Evolutionary conservation across 92 coral and sea anemone genomes (phyloP).

Genomic region (Plumapathes pennacea): DNA sequence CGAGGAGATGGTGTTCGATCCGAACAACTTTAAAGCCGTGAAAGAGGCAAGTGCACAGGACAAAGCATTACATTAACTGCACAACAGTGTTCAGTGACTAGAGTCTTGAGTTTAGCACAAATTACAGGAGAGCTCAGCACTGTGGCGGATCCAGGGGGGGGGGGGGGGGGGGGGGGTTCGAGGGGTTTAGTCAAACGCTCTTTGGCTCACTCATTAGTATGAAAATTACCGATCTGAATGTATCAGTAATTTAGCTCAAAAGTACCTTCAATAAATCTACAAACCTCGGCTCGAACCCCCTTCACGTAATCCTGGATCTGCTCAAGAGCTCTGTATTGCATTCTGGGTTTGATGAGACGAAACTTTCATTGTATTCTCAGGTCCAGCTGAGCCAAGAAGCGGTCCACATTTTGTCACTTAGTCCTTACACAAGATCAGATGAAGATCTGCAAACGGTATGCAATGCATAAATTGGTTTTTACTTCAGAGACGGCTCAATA

Average conservation of each 20-base stretch:
- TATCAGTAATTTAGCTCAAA: too few species aligned
- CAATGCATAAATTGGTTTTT: not conserved
- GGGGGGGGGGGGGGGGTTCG: too few species aligned
- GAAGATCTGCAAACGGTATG: constrained; percentile 83
- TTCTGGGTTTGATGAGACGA: not conserved
- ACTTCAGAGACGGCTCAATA: too few species aligned
- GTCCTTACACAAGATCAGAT: constrained; percentile 74
- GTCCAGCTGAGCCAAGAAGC: constrained; percentile 83
- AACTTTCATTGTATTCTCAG: constrained; percentile 10
- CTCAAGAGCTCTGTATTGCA: not conserved
- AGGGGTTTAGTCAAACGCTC: too few species aligned
- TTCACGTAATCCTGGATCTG: too few species aligned
- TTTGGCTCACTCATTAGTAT: too few species aligned
- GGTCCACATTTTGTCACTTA: constrained; percentile 67
- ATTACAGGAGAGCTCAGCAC: too few species aligned
- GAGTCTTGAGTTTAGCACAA: not conserved
- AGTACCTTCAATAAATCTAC: too few species aligned
- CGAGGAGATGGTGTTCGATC: constrained; percentile 84
- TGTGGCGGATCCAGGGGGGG: too few species aligned
- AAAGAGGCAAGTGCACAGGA: constrained; percentile 58
- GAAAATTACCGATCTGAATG: too few species aligned
- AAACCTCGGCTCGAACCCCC: too few species aligned
- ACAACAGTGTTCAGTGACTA: not conserved
- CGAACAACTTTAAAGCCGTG: constrained; percentile 74
- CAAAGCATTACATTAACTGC: not conserved